Conservation (phyloP, 2,797 vertebrate species). For the Meda fulgida region DNA sequence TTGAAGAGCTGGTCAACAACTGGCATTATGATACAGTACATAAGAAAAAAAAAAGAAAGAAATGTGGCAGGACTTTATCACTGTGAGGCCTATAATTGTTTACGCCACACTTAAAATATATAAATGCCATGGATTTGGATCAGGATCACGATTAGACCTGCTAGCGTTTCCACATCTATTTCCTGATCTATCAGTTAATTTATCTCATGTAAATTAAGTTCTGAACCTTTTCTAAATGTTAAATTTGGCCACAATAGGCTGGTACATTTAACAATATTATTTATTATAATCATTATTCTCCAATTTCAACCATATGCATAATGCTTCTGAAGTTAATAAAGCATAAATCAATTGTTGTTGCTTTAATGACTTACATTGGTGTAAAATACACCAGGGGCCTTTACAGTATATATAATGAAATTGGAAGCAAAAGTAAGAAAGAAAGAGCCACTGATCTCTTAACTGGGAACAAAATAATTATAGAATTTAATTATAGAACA, state of each 20-base stretch:
- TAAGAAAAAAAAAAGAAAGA: not conserved
- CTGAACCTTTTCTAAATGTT: not conserved
- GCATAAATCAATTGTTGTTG: not conserved
- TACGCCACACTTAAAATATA: not conserved
- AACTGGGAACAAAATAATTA: not conserved
- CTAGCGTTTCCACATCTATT: not conserved
- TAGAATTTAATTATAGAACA: not conserved
- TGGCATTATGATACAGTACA: not conserved
- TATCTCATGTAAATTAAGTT: not conserved
- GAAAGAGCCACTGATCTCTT: not conserved
- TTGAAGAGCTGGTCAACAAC: not conserved
- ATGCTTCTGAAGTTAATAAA: not conserved
- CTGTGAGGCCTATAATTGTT: not conserved
- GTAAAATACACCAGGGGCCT: not conserved
- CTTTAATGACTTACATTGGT: not conserved
- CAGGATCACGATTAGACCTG: not conserved
- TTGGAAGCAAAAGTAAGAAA: not conserved
- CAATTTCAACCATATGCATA: not conserved
- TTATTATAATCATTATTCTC: not conserved
- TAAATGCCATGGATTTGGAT: not conserved
- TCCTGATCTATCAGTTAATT: not conserved
- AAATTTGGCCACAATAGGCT: not conserved
- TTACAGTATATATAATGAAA: no score
- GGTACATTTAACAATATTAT: not conserved
- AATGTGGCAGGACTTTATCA: not conserved